These are phyloP conservation scores for Tangara arthus DNA, from an alignment of 2,797 vertebrate genomes.

Conservation along the genomic window DNA sequence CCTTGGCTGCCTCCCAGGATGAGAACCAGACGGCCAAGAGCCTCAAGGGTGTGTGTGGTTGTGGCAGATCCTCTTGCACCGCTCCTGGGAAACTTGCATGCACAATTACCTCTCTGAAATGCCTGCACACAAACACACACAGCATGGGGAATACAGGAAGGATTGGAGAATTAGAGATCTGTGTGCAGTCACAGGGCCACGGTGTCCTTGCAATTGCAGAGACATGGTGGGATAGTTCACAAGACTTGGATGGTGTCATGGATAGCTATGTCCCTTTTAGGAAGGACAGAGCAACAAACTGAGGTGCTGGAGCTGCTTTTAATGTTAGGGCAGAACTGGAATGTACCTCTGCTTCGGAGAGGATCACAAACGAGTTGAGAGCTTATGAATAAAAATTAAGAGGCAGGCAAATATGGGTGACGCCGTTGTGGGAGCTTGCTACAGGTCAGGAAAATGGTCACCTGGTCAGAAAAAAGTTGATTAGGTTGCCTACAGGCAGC, in stretches of 20 bases:
- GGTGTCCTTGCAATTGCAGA: not conserved
- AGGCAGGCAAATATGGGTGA: not conserved
- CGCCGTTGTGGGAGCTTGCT: not conserved
- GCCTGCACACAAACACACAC: accelerated
- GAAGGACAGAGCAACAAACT: not conserved
- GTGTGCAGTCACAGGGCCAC: not conserved
- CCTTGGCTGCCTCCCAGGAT: not conserved
- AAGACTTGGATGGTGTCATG: not conserved
- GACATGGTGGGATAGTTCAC: not conserved
- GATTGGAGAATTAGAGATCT: not conserved
- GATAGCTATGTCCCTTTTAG: not conserved
- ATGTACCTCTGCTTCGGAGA: not conserved
- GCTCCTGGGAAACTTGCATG: not conserved
- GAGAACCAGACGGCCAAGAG: not conserved
- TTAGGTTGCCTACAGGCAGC: not conserved
- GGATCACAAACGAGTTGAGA: not conserved
- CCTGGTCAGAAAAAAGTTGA: not conserved
- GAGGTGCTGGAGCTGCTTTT: not conserved
- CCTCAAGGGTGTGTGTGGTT: not conserved
- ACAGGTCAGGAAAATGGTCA: not conserved
- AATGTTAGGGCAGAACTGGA: not conserved
- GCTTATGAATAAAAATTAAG: not conserved
- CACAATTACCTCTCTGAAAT: not conserved
- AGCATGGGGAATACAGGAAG: not conserved
- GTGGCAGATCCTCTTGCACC: not conserved